phyloP scores from a whole-genome alignment of 1,140 invertebrate genomes.

The Diabrotica undecimpunctata region DNA sequence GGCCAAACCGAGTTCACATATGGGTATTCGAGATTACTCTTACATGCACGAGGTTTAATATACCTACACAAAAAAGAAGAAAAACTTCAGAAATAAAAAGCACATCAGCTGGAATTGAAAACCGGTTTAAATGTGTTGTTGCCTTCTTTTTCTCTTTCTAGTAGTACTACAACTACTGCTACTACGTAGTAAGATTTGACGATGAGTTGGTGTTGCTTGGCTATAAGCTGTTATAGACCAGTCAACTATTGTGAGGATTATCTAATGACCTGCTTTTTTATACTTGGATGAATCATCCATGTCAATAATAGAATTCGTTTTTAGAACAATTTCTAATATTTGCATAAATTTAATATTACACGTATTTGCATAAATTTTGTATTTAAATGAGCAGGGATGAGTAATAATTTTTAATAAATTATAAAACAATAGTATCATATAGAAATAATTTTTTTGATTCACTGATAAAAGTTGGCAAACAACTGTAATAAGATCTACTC shows the following conservation, averaged over 20 bases:
- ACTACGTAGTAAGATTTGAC: slow-evolving; percentile 39
- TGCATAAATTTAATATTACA: too few species aligned
- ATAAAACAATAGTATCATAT: too few species aligned
- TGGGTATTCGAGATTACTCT: slow-evolving; percentile 37
- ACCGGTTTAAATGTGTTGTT: slow-evolving; percentile 42
- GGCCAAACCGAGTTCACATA: slow-evolving; percentile 23
- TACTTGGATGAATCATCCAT: too few species aligned
- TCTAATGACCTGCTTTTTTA: too few species aligned
- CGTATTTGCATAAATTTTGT: too few species aligned
- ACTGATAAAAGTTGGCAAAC: too few species aligned
- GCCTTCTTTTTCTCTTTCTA: slow-evolving; percentile 40
- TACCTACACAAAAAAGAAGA: slow-evolving; percentile 38
- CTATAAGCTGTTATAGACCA: slow-evolving; percentile 10
- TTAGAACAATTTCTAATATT: too few species aligned
- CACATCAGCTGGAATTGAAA: slow-evolving; percentile 46
- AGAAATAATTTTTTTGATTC: too few species aligned
- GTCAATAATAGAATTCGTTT: too few species aligned
- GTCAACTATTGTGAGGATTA: background rate
- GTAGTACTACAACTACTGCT: slow-evolving; percentile 45
- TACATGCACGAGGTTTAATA: slow-evolving; percentile 38
- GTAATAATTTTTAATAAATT: too few species aligned
- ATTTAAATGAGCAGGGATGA: too few species aligned
- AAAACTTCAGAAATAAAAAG: slow-evolving; percentile 44
- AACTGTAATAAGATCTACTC: too few species aligned
- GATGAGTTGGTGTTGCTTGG: slow-evolving; percentile 19